A percentile compares a stretch with the other conserved stretches of the same genome.
Evolutionary conservation across 1,140 invertebrate species (phyloP).

Genomic region (Hylyphantes graminicola): DNA sequence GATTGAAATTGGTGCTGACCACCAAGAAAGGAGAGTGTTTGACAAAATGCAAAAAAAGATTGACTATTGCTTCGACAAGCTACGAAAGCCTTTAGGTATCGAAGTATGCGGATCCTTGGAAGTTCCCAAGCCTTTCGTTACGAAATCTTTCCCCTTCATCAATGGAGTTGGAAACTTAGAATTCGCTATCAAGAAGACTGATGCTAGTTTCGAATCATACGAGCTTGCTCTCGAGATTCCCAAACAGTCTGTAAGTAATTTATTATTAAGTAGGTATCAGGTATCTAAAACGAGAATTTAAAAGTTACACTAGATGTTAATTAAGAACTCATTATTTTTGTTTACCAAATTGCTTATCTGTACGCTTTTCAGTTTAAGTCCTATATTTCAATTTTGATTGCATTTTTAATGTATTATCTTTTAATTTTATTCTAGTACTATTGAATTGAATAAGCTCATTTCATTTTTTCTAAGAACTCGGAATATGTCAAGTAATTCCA

Average conservation of each 20-base stretch:
- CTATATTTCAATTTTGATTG: too few species aligned
- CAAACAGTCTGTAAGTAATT: conserved; percentile 26
- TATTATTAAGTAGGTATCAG: background rate
- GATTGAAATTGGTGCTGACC: conserved; percentile 26
- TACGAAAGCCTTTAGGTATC: conserved; percentile 38
- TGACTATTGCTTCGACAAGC: conserved; percentile 17
- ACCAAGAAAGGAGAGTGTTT: conserved; percentile 23
- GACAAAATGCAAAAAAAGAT: conserved; percentile 36
- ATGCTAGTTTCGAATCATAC: conserved; percentile 9
- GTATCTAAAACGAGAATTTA: too few species aligned
- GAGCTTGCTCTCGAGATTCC: conserved; percentile 28
- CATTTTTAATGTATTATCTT: too few species aligned
- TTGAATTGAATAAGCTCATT: too few species aligned
- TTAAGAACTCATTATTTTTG: too few species aligned
- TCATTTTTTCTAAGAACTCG: too few species aligned
- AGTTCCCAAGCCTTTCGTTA: conserved; percentile 21
- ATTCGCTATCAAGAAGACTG: conserved; percentile 38
- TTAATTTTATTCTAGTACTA: too few species aligned
- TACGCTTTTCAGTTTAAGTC: too few species aligned
- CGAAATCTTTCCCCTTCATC: conserved; percentile 17
- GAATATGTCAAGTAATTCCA: too few species aligned
- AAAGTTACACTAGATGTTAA: too few species aligned
- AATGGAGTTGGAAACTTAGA: conserved; percentile 33
- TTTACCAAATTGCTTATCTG: too few species aligned
- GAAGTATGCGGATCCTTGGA: conserved; percentile 2